phyloP scores from a whole-genome alignment of 2,888 invertebrate species.

The Taphrorychus bicolor region DNA sequence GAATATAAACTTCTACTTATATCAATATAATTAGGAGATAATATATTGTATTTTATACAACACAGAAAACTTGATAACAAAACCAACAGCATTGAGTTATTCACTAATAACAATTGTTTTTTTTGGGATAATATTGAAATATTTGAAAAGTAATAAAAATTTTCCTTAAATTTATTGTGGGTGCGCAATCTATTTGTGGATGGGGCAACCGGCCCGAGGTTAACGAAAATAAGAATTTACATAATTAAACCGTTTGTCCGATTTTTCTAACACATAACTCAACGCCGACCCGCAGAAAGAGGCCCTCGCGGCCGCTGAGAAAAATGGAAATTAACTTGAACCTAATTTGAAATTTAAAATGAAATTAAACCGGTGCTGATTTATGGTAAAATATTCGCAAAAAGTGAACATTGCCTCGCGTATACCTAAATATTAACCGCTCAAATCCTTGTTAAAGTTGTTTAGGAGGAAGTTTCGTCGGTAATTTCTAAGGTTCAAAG shows the following conservation, averaged over 20 bases:
- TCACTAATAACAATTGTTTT: too few species aligned
- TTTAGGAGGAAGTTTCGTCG: background rate
- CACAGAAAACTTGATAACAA: too few species aligned
- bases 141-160: too few species aligned
- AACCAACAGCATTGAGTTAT: too few species aligned
- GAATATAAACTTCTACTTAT: too few species aligned
- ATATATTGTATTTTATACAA: too few species aligned
- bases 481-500: background rate
- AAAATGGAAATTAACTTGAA: slow-evolving; percentile 29
- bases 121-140: too few species aligned
- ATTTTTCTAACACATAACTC: slow-evolving; percentile 25
- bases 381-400: slow-evolving; percentile 29
- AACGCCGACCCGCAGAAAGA: slow-evolving; percentile 11
- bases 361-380: slow-evolving; percentile 24
- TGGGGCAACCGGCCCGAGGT: background rate
- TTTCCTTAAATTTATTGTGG: too few species aligned
- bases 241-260: slow-evolving; percentile 22
- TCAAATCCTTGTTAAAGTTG: background rate
- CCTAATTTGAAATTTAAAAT: slow-evolving; percentile 29
- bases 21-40: too few species aligned
- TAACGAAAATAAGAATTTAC: slow-evolving; percentile 19
- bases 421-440: background rate
- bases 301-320: slow-evolving; percentile 14
- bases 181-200: background rate
- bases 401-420: slow-evolving; percentile 9